Evolutionary conservation across 1,140 invertebrate genomes (phyloP), one percentile per base, ranked within the genome.

Genomic region (Monochamus saltuarius): DNA sequence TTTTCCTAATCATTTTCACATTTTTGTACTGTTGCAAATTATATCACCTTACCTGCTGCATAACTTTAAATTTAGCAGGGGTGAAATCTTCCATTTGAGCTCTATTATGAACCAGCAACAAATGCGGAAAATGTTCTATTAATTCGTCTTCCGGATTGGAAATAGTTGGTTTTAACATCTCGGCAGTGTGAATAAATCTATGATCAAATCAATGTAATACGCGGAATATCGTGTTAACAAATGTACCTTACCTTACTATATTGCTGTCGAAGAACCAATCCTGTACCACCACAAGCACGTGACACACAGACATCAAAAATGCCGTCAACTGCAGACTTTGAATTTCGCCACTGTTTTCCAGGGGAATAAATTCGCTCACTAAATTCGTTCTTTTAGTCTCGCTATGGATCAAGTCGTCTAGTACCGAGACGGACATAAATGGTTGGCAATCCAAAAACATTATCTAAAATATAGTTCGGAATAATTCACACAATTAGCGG

Each of bases 221-320:
- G 2, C 22, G 22, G 2, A 6, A 29, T 29, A 29, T 29, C 2
- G 6, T 29, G 6, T 29, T 29, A 29, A 2, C 22, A 6, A 29
- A 29, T 3, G 6, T 29, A 29, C 3, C 42, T 61, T 74, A 87
- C 86, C 86, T 84, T 8, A 89, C 67, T 54, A 89, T 74, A 78
- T 87, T 88, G 1, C 84, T 84, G 78, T 94, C 92, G 14, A 89
- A 81, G 72, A 92, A 92, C 86, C 88, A 92, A 73, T 96, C 92
- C 72, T 95, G 87, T 0, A 92, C 87, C 46, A 94, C 83, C 54
- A 97, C 82, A 4, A 96, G 81, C 0, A 94, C 83, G 77, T 97
- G 92, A 72, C 93, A 95, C n/a, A 95, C 87, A 10, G 89, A 88
- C 76, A 95, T 85, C 19, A 96, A 74, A 74, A 93, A 93, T 7